phyloP scores from a whole-genome alignment of 2,797 vertebrate species.

The Channa striata region DNA sequence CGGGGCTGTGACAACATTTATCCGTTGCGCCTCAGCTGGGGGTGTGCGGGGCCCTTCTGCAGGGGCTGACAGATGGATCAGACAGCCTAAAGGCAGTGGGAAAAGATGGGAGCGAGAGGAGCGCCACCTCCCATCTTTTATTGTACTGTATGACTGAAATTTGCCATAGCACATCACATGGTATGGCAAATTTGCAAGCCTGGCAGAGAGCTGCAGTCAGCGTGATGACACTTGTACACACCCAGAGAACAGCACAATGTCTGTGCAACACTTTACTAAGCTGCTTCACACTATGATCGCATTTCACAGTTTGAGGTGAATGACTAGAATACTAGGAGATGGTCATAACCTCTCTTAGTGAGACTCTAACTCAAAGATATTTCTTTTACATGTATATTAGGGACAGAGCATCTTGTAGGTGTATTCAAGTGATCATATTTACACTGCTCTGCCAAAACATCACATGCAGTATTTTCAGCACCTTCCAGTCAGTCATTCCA shows the following conservation, averaged over 20 bases:
- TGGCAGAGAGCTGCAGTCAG: conserved; percentile 18
- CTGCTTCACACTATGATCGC: conserved; percentile 5
- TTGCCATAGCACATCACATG: conserved; percentile 36
- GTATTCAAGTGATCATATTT: neutral
- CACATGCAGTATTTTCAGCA: neutral
- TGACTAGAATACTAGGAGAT: neutral
- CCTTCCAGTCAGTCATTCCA: neutral
- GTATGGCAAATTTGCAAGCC: conserved; percentile 33
- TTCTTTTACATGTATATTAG: neutral
- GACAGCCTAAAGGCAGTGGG: conserved; percentile 72
- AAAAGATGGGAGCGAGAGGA: conserved; percentile 42
- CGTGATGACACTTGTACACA: conserved; percentile 5
- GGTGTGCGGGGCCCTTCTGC: conserved; percentile 67
- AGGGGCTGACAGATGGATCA: conserved; percentile 84
- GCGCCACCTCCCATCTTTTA: conserved; percentile 53
- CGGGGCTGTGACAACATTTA: conserved; percentile 76
- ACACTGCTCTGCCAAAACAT: neutral
- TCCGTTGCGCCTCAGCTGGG: conserved; percentile 73
- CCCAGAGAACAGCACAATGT: neutral
- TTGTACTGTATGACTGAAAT: conserved; percentile 49
- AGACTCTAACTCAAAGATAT: neutral
- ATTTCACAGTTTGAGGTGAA: conserved; percentile 19
- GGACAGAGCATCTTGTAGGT: neutral
- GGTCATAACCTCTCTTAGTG: conserved; percentile 11
- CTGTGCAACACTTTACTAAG: conserved; percentile 8